Base-by-base conservation (phyloP, 1,140 invertebrate genomes). In the Calliphora vicina region DNA sequence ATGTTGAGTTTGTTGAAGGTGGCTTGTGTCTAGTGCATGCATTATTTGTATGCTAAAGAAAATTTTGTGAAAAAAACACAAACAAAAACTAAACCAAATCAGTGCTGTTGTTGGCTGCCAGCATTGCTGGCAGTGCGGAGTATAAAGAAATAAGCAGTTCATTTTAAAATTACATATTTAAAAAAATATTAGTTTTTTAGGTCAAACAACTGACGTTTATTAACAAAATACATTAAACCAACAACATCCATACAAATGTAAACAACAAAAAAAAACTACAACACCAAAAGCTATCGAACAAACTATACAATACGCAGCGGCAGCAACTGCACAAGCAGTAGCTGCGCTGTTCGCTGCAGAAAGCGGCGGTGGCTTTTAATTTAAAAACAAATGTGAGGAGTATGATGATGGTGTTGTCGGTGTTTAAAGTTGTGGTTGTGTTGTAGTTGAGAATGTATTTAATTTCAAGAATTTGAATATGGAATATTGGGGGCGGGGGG, bases 391-490 rank as follows among this genome's bases (percentile, higher is more conserved):
- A n/a, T n/a, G n/a, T n/a, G n/a, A n/a, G n/a, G n/a, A n/a, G n/a
- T n/a, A n/a, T n/a, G n/a, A n/a, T n/a, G n/a, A n/a, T n/a, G n/a
- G n/a, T n/a, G n/a, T n/a, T n/a, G n/a, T n/a, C n/a, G n/a, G n/a
- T n/a, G n/a, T 12, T 6, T 43, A 43, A 67, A 45, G 17, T 1
- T 78, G 74, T 23, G 25, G n/a, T 1, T 43, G 74, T 43, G 10
- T 35, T 35, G 10, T 6, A 25, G 74, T 12, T 43, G 35, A 78
- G 35, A 43, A 45, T 25, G 10, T 25, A 10, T 76, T 76, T 17
- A 42, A 35, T 42, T 42, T 42, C 5, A 27, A 45, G 74, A 78
- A 78, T 78, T 78, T 45, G 35, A 78, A 78, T 78, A 43, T 78
- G 35, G 35, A 45, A 78, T 78, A 25, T 78, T n/a, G n/a, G n/a